Conservation (phyloP, 2,888 invertebrate genomes). For the Sclerodermus sp. region DNA sequence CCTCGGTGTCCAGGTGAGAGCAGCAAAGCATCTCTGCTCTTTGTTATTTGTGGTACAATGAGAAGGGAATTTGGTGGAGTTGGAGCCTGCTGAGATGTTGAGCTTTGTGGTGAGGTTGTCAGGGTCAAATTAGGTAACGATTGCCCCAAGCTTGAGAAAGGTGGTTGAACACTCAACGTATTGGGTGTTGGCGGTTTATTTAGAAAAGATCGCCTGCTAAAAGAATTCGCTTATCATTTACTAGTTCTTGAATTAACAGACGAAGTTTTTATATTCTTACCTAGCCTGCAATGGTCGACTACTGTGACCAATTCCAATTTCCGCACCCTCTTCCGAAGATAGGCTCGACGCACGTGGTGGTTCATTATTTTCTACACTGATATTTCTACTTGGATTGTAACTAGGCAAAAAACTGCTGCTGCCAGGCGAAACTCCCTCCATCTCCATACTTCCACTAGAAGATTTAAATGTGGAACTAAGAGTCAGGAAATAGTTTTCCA, state of each 20-base stretch:
- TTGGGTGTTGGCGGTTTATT: slow-evolving; percentile 66
- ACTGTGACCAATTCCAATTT: slow-evolving; percentile 44
- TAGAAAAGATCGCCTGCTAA: slow-evolving; percentile 50
- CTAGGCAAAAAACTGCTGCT: slow-evolving; percentile 52
- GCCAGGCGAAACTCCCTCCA: slow-evolving; percentile 54
- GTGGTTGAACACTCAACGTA: slow-evolving; percentile 72
- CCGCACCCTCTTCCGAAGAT: slow-evolving; percentile 55
- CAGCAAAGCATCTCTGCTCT: slow-evolving; percentile 55
- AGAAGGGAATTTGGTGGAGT: slow-evolving; percentile 56
- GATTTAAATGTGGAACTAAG: not conserved
- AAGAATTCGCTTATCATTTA: not conserved
- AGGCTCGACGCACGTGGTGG: slow-evolving; percentile 57
- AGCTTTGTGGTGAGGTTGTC: slow-evolving; percentile 55
- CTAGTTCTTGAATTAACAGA: not conserved
- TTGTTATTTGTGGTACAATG: slow-evolving; percentile 57
- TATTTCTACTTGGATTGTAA: slow-evolving; percentile 51
- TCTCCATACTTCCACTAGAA: slow-evolving; percentile 52
- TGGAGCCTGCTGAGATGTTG: slow-evolving; percentile 47
- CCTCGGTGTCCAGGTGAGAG: slow-evolving; percentile 57
- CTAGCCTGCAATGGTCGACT: slow-evolving; percentile 51
- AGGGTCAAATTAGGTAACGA: slow-evolving; percentile 76
- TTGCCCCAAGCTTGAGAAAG: slow-evolving; percentile 70
- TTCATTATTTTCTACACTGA: slow-evolving; percentile 58
- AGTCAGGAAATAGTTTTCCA: not conserved
- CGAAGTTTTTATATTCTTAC: slow-evolving; percentile 20